phyloP scores from a whole-genome alignment of 2,888 invertebrate species.

The Exocentrus adspersus region DNA sequence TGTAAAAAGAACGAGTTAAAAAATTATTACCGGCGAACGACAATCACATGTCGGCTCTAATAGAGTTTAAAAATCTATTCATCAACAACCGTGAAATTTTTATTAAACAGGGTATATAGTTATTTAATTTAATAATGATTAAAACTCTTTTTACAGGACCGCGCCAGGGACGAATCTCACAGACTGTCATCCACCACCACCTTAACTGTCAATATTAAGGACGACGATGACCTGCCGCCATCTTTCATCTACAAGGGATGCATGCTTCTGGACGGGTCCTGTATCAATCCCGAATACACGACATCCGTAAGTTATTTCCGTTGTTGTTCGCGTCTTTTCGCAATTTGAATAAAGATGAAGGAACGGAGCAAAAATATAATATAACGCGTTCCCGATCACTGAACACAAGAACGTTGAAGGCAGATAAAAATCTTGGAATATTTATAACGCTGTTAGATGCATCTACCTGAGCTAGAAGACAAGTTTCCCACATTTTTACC shows the following conservation, averaged over 20 bases:
- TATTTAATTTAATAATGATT: background rate
- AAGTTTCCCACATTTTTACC: background rate
- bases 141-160: slow-evolving; percentile 76
- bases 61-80: too few species aligned
- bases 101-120: too few species aligned
- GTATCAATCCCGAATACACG: slow-evolving; percentile 88
- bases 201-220: slow-evolving; percentile 83
- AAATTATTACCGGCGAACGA: too few species aligned
- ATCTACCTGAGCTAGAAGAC: too few species aligned
- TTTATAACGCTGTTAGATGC: background rate
- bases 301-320: slow-evolving; percentile 82
- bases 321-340: too few species aligned
- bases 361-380: background rate
- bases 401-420: background rate
- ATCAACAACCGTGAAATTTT: too few species aligned
- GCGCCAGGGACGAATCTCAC: slow-evolving; percentile 80
- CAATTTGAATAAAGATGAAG: too few species aligned
- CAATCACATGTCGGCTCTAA: too few species aligned
- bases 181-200: slow-evolving; percentile 86
- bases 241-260: slow-evolving; percentile 91
- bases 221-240: slow-evolving; percentile 92
- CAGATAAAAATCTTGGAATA: background rate
- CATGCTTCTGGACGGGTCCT: slow-evolving; percentile 81
- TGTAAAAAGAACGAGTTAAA: too few species aligned
- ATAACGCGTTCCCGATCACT: background rate